A percentile compares a stretch with the other conserved stretches of the same genome.
Conservation (phyloP, 2,113 vertebrate species). For the Maccullochella peelii region DNA sequence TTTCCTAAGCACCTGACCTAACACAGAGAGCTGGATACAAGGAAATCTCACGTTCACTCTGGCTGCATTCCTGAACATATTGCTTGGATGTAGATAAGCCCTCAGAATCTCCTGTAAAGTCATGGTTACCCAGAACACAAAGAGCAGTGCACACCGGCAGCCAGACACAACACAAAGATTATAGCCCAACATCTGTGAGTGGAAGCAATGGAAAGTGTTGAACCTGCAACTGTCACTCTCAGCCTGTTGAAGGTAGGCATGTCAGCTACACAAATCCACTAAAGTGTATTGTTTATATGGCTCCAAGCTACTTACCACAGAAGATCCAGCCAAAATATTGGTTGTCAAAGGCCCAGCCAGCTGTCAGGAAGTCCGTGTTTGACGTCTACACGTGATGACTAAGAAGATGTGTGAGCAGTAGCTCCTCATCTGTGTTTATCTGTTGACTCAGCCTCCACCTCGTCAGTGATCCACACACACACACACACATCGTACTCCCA, state of each 20-base stretch:
- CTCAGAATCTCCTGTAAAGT: constrained; percentile 14
- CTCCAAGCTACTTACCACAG: constrained; percentile 3
- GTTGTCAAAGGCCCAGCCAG: constrained; percentile 27
- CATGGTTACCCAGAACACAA: constrained; percentile 37
- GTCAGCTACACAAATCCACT: background rate
- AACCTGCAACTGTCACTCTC: constrained; percentile 6
- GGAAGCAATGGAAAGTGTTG: constrained; percentile 16
- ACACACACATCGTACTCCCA: constrained; percentile 18
- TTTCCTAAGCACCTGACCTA: constrained; percentile 18
- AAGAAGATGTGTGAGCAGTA: constrained; percentile 59
- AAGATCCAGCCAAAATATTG: constrained; percentile 22
- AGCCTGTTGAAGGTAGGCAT: background rate
- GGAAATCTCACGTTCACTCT: constrained; percentile 44
- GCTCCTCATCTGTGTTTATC: constrained; percentile 64
- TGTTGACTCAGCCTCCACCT: constrained; percentile 77
- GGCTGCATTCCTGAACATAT: constrained; percentile 74
- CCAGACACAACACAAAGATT: constrained; percentile 20
- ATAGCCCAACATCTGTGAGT: constrained; percentile 18
- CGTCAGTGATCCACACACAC: constrained; percentile 43
- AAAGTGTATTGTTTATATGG: constrained; percentile 6
- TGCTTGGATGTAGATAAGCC: constrained; percentile 63
- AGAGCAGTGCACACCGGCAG: constrained; percentile 5
- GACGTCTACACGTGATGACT: constrained; percentile 52
- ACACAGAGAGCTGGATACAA: constrained; percentile 6
- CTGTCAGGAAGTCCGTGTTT: constrained; percentile 44